Conservation (phyloP, 2,797 vertebrate species). For the Muscicapa comitata region DNA sequence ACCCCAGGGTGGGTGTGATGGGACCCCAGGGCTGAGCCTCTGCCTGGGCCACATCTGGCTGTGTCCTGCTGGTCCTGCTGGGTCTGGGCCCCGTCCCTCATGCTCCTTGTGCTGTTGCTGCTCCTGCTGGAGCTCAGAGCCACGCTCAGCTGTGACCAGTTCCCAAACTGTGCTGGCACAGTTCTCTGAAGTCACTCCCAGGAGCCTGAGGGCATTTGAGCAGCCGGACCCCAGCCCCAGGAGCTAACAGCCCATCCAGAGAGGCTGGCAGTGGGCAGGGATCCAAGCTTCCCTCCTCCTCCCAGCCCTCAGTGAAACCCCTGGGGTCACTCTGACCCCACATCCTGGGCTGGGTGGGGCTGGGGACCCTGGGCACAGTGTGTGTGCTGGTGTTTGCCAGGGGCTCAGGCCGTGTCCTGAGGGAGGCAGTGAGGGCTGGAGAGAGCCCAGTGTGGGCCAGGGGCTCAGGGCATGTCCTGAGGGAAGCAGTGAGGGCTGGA, state of each 20-base stretch:
- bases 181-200: neutral
- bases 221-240: neutral
- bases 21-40: too few relatives aligned
- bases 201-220: neutral
- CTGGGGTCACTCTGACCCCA: rapidly evolving
- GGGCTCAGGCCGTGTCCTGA: too few relatives aligned
- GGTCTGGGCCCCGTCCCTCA: rapidly evolving
- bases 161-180: rapidly evolving
- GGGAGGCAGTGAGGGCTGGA: too few relatives aligned
- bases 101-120: neutral
- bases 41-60: too few relatives aligned
- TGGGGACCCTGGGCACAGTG: rapidly evolving
- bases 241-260: rapidly evolving
- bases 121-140: neutral
- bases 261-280: rapidly evolving
- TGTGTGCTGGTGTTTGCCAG: neutral
- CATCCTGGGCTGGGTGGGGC: rapidly evolving
- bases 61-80: too few relatives aligned
- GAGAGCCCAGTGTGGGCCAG: too few relatives aligned
- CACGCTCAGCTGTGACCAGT: rapidly evolving
- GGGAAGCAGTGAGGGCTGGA: rapidly evolving
- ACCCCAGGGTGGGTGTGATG: too few relatives aligned
- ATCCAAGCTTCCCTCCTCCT: rapidly evolving
- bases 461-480: too few relatives aligned
- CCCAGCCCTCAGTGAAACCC: neutral